Conservation (phyloP, 2,888 invertebrate genomes). For the Dynastes hyllus region DNA sequence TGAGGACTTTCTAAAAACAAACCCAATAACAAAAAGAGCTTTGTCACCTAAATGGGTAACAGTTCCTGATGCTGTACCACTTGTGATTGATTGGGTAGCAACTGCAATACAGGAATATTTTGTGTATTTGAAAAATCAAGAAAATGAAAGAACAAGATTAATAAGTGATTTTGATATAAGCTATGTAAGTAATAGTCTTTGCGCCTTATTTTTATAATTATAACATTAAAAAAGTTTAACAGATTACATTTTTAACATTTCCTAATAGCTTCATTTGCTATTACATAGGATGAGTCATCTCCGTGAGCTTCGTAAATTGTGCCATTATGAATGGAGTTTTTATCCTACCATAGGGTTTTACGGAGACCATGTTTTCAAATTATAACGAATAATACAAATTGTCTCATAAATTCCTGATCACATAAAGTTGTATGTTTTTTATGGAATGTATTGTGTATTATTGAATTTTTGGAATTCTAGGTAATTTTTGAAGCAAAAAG, state of each 20-base stretch:
- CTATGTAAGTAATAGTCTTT: conserved; percentile 34
- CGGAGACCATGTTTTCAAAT: background rate
- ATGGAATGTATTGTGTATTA: too few relatives aligned
- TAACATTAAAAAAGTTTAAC: background rate
- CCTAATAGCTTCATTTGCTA: background rate
- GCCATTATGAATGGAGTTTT: background rate
- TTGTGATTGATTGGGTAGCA: conserved; percentile 52
- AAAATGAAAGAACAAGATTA: conserved; percentile 25
- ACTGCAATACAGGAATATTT: conserved; percentile 57
- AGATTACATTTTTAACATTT: background rate
- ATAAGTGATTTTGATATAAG: conserved; percentile 11
- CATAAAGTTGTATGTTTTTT: too few relatives aligned
- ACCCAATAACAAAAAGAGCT: conserved; percentile 58
- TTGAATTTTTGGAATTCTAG: too few relatives aligned
- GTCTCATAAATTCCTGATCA: too few relatives aligned
- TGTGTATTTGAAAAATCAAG: conserved; percentile 56
- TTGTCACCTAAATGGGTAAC: conserved; percentile 55
- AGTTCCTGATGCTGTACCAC: conserved; percentile 55
- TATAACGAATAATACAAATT: too few relatives aligned
- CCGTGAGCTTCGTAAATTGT: background rate
- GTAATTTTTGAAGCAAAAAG: too few relatives aligned
- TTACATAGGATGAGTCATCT: background rate
- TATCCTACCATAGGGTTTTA: background rate
- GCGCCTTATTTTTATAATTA: background rate
- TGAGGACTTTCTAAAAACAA: conserved; percentile 58